phyloP scores from a whole-genome alignment of 2,797 vertebrate species.

The Vespertilio murinus region DNA sequence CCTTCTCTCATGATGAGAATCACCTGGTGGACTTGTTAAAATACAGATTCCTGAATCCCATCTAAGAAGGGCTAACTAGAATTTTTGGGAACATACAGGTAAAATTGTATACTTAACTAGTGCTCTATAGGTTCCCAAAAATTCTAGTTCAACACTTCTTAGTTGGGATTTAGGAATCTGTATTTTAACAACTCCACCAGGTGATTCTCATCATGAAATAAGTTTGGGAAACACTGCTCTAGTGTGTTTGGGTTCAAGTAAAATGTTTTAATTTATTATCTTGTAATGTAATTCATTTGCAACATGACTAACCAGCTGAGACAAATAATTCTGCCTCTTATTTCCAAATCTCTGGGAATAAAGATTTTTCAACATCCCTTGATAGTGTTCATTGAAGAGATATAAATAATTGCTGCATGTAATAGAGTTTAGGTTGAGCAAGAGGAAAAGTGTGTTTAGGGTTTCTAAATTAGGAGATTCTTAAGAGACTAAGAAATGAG shows the following conservation, averaged over 20 bases:
- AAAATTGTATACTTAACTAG: no score
- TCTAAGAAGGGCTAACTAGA: no score
- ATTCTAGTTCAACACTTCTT: no score
- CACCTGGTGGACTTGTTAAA: no score
- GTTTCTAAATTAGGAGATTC: conserved; percentile 19
- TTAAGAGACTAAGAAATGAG: neutral
- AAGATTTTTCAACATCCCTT: conserved; percentile 15
- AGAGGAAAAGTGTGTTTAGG: neutral
- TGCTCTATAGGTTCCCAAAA: no score
- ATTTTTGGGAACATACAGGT: no score
- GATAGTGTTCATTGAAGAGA: neutral
- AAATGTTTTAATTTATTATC: conserved; percentile 31
- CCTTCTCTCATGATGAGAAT: no score
- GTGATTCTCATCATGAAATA: no score
- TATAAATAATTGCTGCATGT: neutral
- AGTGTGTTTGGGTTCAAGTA: conserved; percentile 20
- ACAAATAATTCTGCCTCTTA: conserved; percentile 11
- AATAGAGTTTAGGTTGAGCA: neutral
- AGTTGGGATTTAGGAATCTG: no score
- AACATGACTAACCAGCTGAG: neutral
- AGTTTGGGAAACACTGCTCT: no score
- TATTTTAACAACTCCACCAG: no score
- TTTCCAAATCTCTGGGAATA: neutral
- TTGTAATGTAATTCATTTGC: neutral
- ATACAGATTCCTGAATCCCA: no score